Evolutionary conservation across 2,888 invertebrate genomes (phyloP).

Genomic region (Abrostola triplasia): DNA sequence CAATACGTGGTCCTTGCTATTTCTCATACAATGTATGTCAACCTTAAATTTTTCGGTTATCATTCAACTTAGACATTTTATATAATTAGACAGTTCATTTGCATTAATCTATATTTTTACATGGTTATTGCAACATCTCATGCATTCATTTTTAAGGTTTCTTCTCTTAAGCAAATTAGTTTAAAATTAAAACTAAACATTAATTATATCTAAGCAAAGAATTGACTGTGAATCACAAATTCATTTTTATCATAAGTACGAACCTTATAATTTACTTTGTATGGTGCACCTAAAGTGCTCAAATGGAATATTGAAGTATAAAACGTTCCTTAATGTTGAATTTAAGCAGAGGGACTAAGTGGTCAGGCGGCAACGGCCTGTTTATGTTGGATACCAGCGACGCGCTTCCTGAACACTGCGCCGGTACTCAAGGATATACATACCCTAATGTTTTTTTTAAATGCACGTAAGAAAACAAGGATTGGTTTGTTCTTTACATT

Average conservation of each 20-base stretch:
- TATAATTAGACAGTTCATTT: too few relatives aligned
- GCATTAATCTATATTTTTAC: too few relatives aligned
- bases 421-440: constrained; percentile 11
- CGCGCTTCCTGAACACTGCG: constrained; percentile 68
- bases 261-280: background rate
- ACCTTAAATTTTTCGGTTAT: too few relatives aligned
- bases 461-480: background rate
- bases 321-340: constrained; percentile 49
- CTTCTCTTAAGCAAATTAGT: background rate
- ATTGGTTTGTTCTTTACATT: too few relatives aligned
- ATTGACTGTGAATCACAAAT: background rate
- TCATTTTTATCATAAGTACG: background rate
- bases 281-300: constrained; percentile 19
- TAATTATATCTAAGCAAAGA: background rate
- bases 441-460: background rate
- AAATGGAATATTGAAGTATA: constrained; percentile 38
- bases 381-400: constrained; percentile 71
- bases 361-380: constrained; percentile 72
- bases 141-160: background rate
- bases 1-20: too few relatives aligned
- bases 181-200: background rate
- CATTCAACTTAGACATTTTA: too few relatives aligned
- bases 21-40: too few relatives aligned
- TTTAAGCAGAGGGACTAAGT: constrained; percentile 47
- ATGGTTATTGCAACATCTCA: background rate